Conservation (phyloP, 1,140 invertebrate genomes). For the Bradynema listronoti region DNA sequence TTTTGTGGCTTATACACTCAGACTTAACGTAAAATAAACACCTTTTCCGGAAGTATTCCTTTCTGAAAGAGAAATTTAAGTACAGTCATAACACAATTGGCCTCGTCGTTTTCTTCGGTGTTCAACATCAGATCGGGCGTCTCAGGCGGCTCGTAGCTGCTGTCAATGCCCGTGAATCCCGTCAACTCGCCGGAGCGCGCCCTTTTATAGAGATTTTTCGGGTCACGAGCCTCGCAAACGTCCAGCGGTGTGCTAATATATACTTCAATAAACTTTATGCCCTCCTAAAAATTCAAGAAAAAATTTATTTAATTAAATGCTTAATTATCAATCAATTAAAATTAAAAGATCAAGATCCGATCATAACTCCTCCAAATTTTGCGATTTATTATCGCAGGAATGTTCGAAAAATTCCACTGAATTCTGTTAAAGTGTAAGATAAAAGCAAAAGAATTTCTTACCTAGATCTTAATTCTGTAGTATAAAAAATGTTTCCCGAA, state of each 20-base stretch:
- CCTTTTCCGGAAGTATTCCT: conserved; percentile 45
- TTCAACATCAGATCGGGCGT: conserved; percentile 78
- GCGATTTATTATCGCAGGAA: too few relatives aligned
- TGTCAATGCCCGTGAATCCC: conserved; percentile 94
- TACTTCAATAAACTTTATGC: conserved; percentile 76
- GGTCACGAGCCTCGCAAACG: conserved; percentile 87
- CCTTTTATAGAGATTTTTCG: conserved; percentile 89
- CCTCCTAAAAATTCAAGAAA: conserved; percentile 31
- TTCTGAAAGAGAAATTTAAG: conserved; percentile 45
- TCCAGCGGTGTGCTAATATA: conserved; percentile 89
- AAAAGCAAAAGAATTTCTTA: too few relatives aligned
- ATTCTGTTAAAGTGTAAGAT: too few relatives aligned
- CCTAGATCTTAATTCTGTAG: too few relatives aligned
- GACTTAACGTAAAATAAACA: conserved; percentile 7
- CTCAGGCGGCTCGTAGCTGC: conserved; percentile 80
- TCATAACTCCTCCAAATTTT: too few relatives aligned
- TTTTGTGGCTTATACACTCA: too few relatives aligned
- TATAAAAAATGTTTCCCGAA: too few relatives aligned
- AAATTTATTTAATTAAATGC: neutral
- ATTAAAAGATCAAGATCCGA: too few relatives aligned
- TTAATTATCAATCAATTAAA: conserved; percentile 59
- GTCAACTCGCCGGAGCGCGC: conserved; percentile 85
- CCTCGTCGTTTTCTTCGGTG: conserved; percentile 72
- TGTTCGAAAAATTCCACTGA: too few relatives aligned
- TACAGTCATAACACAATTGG: conserved; percentile 69